Evolutionary conservation across 2,113 vertebrate genomes (phyloP), one percentile per base, ranked within the genome.

Genomic region (Tympanuchus pallidicinctus): DNA sequence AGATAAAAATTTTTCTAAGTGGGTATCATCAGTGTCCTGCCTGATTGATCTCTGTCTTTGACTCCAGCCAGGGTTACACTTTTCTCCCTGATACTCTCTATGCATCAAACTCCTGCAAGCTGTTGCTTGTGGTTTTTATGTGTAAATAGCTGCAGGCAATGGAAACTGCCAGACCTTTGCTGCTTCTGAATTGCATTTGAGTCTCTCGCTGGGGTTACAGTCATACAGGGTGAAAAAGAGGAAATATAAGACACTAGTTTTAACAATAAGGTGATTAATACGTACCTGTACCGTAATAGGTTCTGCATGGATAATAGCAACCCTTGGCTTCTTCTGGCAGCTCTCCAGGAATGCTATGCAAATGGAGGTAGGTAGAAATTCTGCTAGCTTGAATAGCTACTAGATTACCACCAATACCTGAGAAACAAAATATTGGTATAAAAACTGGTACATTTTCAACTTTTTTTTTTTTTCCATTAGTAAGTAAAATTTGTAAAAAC

Each of bases 351-450:
- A 98, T 97, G 92, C 97, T 99, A 17, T 99, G 98, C 80, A 99
- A 98, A 93, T 99, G 99, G 92, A 99, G 98, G 97, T 99, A 98
- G 79, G 99, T 99, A 93, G 99, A 99, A 97, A 99, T 98, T 89
- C 99, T 98, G 97, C 99, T 99, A 79, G 99, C 98, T 97, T 99
- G 99, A 92, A 99, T 99, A 90, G 99, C 99, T 75, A 99, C 99
- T 92, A 99, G 97, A 96, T 99, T 99, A 52, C 99, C 99, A 92
- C 99, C 99, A 64, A 99, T 99, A 93, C 99, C 99, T 99, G 96
- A 94, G 96, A 97, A 42, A 80, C 4, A 89, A 69, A 69, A 52
- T 25, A 43, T 16, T 43, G 42, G 42, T 43, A 43, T 43, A 17
- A 43, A 43, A 60, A 84, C 48, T 11, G 4, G 27, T 54, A 84